A percentile compares a stretch with the other conserved stretches of the same genome.
phyloP scores from a whole-genome alignment of 2,888 invertebrate species.

The Yponomeuta sedellus region DNA sequence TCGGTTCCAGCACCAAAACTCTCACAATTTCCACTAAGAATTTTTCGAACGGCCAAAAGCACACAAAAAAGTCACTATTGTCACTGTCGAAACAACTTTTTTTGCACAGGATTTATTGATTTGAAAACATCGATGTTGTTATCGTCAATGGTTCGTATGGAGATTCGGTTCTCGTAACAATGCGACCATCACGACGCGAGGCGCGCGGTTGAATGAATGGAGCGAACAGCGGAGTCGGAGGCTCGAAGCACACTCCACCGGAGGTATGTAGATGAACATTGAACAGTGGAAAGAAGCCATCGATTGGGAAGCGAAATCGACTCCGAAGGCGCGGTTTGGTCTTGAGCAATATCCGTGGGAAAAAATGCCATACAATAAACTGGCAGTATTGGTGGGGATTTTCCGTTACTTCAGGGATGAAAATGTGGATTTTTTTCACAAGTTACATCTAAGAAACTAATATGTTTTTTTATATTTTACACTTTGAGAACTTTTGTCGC shows the following conservation, averaged over 20 bases:
- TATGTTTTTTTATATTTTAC: no score
- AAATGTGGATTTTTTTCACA: no score
- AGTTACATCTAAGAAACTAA: no score
- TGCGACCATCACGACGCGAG: conserved; percentile 50
- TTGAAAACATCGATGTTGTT: conserved; percentile 25
- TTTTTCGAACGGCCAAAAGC: neutral
- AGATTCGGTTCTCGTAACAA: conserved; percentile 20
- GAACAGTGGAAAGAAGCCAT: conserved; percentile 25
- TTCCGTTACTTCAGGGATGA: no score
- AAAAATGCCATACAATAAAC: neutral
- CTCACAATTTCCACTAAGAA: neutral
- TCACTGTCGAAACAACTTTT: conserved; percentile 13
- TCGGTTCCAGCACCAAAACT: neutral
- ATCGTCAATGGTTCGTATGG: conserved; percentile 22
- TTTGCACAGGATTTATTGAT: neutral
- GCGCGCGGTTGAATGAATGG: conserved; percentile 54
- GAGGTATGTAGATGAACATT: conserved; percentile 17
- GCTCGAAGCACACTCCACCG: neutral
- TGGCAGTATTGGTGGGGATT: neutral
- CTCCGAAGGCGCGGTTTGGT: conserved; percentile 13
- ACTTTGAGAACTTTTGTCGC: no score
- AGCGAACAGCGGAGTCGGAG: neutral
- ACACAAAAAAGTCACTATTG: neutral
- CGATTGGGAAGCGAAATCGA: conserved; percentile 27
- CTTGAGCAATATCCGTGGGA: conserved; percentile 9